phyloP scores from a whole-genome alignment of 2,888 invertebrate genomes.

The Hemicrepidius hirtus region DNA sequence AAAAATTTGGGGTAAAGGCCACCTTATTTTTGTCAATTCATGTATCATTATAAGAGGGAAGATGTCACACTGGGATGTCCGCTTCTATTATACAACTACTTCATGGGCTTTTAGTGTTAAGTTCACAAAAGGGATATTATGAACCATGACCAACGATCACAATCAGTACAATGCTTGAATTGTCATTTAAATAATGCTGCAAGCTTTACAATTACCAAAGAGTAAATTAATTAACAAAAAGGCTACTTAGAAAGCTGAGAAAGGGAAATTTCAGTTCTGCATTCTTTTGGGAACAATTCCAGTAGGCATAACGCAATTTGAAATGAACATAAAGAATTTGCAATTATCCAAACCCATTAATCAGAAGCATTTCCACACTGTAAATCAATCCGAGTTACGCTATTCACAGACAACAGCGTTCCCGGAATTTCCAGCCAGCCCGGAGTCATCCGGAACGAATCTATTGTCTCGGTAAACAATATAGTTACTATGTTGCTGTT shows the following conservation, averaged over 20 bases:
- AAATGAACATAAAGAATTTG: constrained; percentile 70
- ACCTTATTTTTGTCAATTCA: constrained; percentile 58
- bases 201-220: no score
- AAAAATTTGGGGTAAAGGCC: constrained; percentile 57
- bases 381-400: constrained; percentile 71
- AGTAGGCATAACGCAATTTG: constrained; percentile 50
- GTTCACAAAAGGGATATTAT: constrained; percentile 30
- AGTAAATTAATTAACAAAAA: no score
- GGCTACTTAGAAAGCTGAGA: no score
- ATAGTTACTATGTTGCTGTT: constrained; percentile 41
- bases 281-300: background rate
- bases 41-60: constrained; percentile 48
- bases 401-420: constrained; percentile 67
- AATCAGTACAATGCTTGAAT: background rate
- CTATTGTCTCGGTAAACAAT: constrained; percentile 63
- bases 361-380: constrained; percentile 68
- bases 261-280: no score
- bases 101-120: constrained; percentile 29
- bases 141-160: constrained; percentile 42
- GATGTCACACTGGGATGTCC: constrained; percentile 52
- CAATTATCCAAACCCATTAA: constrained; percentile 70
- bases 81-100: constrained; percentile 26
- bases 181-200: no score
- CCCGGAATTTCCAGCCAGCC: constrained; percentile 67
- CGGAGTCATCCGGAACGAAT: constrained; percentile 63